These are phyloP conservation scores for Aphelenchoides besseyi DNA, from an alignment of 1,140 invertebrate species.

Conservation along the genomic window DNA sequence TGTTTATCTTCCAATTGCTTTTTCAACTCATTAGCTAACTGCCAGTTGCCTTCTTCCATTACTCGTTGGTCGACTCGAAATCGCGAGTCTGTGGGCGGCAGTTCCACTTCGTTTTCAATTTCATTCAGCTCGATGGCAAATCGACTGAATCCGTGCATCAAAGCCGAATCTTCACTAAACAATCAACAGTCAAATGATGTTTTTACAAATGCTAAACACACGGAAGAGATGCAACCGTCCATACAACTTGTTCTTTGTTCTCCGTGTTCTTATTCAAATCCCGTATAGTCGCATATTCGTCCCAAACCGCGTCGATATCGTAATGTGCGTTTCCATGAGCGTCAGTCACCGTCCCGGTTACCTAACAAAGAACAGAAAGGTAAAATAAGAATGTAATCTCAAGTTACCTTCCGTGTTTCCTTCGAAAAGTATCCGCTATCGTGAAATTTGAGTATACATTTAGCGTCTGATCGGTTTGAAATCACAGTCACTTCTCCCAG, in stretches of 20 bases:
- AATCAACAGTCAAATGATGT: neutral
- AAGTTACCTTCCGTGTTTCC: conserved; percentile 75
- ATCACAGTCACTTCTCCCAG: conserved; percentile 94
- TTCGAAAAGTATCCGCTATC: conserved; percentile 92
- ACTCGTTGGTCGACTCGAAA: conserved; percentile 86
- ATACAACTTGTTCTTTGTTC: conserved; percentile 14
- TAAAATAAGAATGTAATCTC: conserved; percentile 15
- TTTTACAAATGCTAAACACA: neutral
- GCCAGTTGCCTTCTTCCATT: conserved; percentile 93
- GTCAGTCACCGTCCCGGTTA: conserved; percentile 72
- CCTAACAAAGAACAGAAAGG: too few relatives aligned
- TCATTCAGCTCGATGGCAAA: conserved; percentile 94
- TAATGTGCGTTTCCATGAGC: conserved; percentile 69
- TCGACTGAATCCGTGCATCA: conserved; percentile 87
- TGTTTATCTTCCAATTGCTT: conserved; percentile 88
- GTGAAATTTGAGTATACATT: conserved; percentile 89
- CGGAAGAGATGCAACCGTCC: conserved; percentile 24
- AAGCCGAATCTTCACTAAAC: conserved; percentile 65
- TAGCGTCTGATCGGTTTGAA: conserved; percentile 78
- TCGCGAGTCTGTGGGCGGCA: conserved; percentile 92
- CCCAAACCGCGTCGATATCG: conserved; percentile 89
- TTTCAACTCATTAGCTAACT: conserved; percentile 89
- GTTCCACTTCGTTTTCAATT: conserved; percentile 72
- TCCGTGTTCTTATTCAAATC: neutral
- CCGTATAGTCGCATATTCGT: conserved; percentile 71